Base-by-base conservation (phyloP, 2,888 invertebrate genomes). In the Sylvicola fuscatus region DNA sequence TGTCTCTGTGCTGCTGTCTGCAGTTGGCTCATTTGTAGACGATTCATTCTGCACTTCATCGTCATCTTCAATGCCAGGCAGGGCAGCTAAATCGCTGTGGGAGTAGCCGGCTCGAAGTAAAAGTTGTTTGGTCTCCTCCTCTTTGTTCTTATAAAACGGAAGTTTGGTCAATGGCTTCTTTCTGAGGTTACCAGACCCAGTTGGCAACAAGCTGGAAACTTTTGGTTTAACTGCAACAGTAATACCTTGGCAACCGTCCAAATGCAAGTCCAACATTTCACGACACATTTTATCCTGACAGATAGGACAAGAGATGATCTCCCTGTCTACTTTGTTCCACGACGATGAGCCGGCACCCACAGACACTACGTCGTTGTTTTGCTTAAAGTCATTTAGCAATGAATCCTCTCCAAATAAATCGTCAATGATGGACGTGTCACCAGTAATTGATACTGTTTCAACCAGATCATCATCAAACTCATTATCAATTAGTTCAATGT, bases 241-340 rank as follows among this genome's bases (percentile, higher is more conserved):
- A 15, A 58, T 52, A 11, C 52, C 52, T 10, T 45, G 48, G 41
- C 59, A 58, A 8, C 59, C 59, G 12, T 58, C 50, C 17, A 59
- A 42, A 37, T 58, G 58, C 8, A 53, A 51, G 0, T 44, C 38
- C 16, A 57, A 46, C 10, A 48, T 40, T 2, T 44, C 41, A 5
- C 58, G 53, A 16, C 45, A 47, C 44, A 59, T 45, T 32, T 50
- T 52, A 11, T 47, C 50, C 27, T 54, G 47, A 37, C 58, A 58
- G 13, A 58, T 50, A 1, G 58, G 56, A 37, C 58, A 58, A 0
- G 43, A 46, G 11, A 55, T 49, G 3, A 58, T 58, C 32, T 58
- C 59, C 30, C 51, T 48, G 11, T 41, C 36, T 1, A 46, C 43
- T 27, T 33, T 21, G n/a, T 32, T 27, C 1, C 44, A 43, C 1